Evolutionary conservation across 1,140 invertebrate genomes (phyloP).

Genomic region (Meloidogyne exigua): DNA sequence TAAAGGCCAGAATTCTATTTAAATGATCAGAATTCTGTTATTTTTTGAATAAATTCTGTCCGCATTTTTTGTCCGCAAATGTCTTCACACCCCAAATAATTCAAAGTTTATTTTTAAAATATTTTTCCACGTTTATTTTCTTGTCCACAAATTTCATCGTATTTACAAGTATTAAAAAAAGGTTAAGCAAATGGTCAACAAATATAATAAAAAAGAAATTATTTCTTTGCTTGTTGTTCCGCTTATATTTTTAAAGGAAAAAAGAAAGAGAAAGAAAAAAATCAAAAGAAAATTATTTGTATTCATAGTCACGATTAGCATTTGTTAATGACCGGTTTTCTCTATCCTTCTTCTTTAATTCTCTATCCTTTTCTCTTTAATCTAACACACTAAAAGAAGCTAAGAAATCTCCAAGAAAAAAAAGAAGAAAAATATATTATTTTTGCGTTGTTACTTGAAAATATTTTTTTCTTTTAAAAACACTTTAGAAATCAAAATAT

Average conservation of each 20-base stretch:
- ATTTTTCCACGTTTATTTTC: too few relatives aligned
- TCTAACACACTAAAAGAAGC: background rate
- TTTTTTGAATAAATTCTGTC: too few relatives aligned
- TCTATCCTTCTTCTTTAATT: background rate
- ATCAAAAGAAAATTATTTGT: background rate
- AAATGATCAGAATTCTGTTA: too few relatives aligned
- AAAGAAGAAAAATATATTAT: background rate
- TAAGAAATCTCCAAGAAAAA: background rate
- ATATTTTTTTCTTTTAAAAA: too few relatives aligned
- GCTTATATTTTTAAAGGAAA: background rate
- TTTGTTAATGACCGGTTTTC: conserved; percentile 1
- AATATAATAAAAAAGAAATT: background rate
- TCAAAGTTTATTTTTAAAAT: background rate
- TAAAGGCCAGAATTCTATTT: too few relatives aligned
- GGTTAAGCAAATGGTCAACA: background rate
- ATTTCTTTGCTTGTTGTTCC: background rate
- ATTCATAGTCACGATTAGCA: background rate
- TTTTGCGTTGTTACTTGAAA: too few relatives aligned
- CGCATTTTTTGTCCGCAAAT: too few relatives aligned
- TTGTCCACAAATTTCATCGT: background rate
- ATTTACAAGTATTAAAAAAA: background rate
- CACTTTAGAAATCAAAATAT: too few relatives aligned
- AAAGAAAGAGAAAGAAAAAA: background rate
- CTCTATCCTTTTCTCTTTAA: too few relatives aligned
- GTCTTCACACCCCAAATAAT: too few relatives aligned